Conservation (phyloP, 2,797 vertebrate species). For the Chloroceryle inda region DNA sequence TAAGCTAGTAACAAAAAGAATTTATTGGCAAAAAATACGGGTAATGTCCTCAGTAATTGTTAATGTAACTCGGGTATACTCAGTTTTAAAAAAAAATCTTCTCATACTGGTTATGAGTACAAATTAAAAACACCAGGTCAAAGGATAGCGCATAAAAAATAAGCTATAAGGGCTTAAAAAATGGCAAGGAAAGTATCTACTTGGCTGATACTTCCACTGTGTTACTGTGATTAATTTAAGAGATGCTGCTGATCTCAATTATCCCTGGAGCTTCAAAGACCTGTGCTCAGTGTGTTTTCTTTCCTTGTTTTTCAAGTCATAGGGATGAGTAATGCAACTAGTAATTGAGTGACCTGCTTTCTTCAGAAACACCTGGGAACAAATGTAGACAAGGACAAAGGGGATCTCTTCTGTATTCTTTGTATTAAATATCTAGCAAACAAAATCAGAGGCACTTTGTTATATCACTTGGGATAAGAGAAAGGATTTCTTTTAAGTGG, state of each 20-base stretch:
- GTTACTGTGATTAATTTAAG: constrained; percentile 52
- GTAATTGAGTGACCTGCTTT: constrained; percentile 70
- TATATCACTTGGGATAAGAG: not conserved
- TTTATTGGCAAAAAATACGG: not conserved
- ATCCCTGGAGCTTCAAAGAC: constrained; percentile 66
- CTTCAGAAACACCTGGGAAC: constrained; percentile 31
- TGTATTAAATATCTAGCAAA: not conserved
- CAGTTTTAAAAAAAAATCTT: not conserved
- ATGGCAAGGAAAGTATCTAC: not conserved
- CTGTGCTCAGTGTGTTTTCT: constrained; percentile 28
- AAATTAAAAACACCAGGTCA: not conserved
- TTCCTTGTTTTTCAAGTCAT: constrained; percentile 69
- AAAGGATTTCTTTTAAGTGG: not conserved
- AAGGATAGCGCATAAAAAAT: not conserved
- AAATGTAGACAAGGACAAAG: not conserved
- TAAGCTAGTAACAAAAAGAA: not conserved
- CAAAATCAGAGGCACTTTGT: not conserved
- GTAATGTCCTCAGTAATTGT: not conserved
- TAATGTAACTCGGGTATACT: not conserved
- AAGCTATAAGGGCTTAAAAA: not conserved
- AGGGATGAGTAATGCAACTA: constrained; percentile 38
- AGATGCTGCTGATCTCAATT: constrained; percentile 58
- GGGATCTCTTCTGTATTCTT: not conserved
- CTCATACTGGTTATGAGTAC: not conserved
- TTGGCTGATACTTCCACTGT: not conserved